Evolutionary conservation across 2,113 vertebrate species (phyloP), one percentile per base, ranked within the genome.

Genomic region (Balaenoptera acutorostrata): DNA sequence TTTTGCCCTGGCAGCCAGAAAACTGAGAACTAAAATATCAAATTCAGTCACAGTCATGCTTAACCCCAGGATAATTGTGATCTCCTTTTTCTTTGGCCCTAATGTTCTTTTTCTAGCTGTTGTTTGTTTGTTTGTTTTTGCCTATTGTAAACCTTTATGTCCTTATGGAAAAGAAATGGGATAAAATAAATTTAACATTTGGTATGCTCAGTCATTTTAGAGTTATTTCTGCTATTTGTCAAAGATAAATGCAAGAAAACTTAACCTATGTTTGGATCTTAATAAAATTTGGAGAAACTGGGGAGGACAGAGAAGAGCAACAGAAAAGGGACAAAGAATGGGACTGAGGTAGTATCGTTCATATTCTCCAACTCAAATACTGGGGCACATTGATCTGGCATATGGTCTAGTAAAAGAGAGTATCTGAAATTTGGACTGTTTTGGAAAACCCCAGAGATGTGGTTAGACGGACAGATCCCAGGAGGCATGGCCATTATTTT

Each of bases 21-120:
- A 87, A 61, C 49, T 96, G n/a, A 88, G 63, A 94, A 71, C 49
- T 69, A 75, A 49, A 92, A 72, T 87, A 93, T 95, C 88, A 96
- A 69, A 95, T 96, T 92, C 63, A 93, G 64, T 86, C 36, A 77
- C 39, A 46, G 44, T 44, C 49, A 84, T 84, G n/a, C 78, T 92
- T 90, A 88, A 69, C 25, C 20, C 46, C 36, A 75, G 3, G 33
- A 87, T 93, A 63, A 90, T 27, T 63, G 49, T 41, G 14, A 69
- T 93, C 15, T 92, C 36, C 49, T 78, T 93, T 88, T 83, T 33
- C 44, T 96, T 63, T 87, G 27, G 36, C 11, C 55, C 29, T 95
- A 55, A 75, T 74, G 17, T 64, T 92, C 69, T 92, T 59, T 81
- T 95, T 93, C 33, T 90, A 52, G n/a, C 71, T 82, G 46, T 52